Evolutionary conservation across 92 coral and sea anemone species (phyloP), one percentile per base, ranked within the genome.

Genomic region (Epizoanthus scotinus): DNA sequence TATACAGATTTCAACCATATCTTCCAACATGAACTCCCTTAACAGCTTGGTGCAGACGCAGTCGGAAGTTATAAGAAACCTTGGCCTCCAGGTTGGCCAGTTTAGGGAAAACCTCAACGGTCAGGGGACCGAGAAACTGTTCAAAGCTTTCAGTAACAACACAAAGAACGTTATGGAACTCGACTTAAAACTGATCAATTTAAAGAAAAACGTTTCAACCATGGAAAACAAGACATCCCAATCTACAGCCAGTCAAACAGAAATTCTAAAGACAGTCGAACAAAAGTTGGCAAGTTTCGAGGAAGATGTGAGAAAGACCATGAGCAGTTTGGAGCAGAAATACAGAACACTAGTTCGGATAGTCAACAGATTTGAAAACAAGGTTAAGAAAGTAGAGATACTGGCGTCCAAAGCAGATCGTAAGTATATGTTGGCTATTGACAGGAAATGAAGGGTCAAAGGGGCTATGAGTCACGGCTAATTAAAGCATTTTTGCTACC

Each of bases 1-100:
- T 31, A 56, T 47, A 14, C 27, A 92, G 97, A 65, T 92, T 38
- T 70, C 84, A 0, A 64, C 91, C 12, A 70, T 85, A 18, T 77
- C 91, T 9, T 78, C 71, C 67, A 92, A 87, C 57, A 49, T 90
- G 63, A 58, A 87, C 27, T 83, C 94, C 12, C 81, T 91, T 13
- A 92, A 91, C 62, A 87, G 80, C 64, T 71, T 92, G 72, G 87
- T 90, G 26, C 87, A 84, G 70, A 78, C 91, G 29, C 97, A 92
- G 63, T 87, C 91, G 8, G 90, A 87, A 74, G 29, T 87, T 42
- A 85, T 90, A 38, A 86, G 89, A 62, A 89, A 87, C 57, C 86
- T 92, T 22, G 87, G 90, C 70, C 63, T 75, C 2, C 87, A 92
- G 61, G 71, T 92, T 6, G 53, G 82, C 19, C 61, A 70, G 25